Percentiles rank a stretch among this genome's conserved stretches.
phyloP scores from a whole-genome alignment of 2,797 vertebrate species.

The Aselliscus stoliczkanus region DNA sequence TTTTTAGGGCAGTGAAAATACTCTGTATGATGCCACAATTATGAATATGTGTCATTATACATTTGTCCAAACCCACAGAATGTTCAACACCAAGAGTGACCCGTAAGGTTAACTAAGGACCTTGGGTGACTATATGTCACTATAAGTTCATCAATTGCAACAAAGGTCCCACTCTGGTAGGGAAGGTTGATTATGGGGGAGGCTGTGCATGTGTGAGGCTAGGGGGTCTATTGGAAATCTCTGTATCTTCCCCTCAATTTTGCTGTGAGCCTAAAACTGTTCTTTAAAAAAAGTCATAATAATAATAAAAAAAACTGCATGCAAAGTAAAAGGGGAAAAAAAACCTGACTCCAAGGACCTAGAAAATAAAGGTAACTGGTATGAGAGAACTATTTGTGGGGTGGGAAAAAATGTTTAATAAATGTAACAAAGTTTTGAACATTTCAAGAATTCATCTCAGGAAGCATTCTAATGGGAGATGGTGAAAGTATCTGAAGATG shows the following conservation, averaged over 20 bases:
- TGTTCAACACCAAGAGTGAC: neutral
- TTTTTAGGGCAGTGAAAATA: neutral
- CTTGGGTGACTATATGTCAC: neutral
- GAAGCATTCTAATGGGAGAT: neutral
- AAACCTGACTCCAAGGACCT: neutral
- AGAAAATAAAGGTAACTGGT: neutral
- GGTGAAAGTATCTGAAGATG: neutral
- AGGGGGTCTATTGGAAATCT: neutral
- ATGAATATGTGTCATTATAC: neutral
- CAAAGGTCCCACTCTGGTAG: too few relatives aligned
- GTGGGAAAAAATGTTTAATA: neutral
- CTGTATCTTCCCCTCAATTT: neutral
- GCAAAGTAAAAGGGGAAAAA: neutral
- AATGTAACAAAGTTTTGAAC: neutral
- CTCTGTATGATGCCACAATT: neutral
- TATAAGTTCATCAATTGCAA: neutral
- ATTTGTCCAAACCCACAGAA: neutral
- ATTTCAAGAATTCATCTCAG: neutral
- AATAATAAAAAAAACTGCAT: neutral
- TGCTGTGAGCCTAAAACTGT: neutral
- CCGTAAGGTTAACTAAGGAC: neutral
- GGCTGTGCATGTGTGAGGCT: neutral
- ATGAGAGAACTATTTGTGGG: neutral
- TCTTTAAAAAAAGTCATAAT: neutral
- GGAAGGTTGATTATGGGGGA: neutral